phyloP scores from a whole-genome alignment of 2,113 vertebrate genomes.

The Scytalopus superciliaris region DNA sequence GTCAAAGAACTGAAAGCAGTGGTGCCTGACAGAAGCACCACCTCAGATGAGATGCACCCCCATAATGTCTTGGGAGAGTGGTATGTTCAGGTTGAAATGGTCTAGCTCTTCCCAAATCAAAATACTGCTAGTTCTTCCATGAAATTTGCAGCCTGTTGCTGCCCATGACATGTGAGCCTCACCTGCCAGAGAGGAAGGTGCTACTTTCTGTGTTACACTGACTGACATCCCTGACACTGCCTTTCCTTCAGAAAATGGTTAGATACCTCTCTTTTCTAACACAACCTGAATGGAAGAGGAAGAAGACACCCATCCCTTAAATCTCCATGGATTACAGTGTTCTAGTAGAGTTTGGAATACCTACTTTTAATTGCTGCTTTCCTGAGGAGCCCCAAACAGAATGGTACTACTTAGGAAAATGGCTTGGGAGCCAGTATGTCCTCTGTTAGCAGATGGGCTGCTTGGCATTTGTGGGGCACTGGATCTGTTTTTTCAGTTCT shows the following conservation, averaged over 20 bases:
- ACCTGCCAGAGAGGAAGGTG: not conserved
- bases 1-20: not conserved
- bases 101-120: not conserved
- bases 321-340: not conserved
- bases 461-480: not conserved
- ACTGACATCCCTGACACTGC: not conserved
- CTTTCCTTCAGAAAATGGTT: not conserved
- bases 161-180: not conserved
- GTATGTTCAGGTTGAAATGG: not conserved
- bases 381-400: not conserved
- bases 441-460: not conserved
- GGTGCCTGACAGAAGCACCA: not conserved
- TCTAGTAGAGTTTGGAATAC: not conserved
- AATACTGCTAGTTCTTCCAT: not conserved
- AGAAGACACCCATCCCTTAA: not conserved
- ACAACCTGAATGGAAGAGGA: not conserved
- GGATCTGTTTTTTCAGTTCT: constrained; percentile 10
- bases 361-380: not conserved
- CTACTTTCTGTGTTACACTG: not conserved
- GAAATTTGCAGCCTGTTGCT: not conserved
- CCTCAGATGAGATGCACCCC: not conserved
- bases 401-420: not conserved
- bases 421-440: not conserved
- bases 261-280: not conserved
- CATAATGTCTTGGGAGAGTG: not conserved